A percentile compares a stretch with the other conserved stretches of the same genome.
Conservation (phyloP, 2,888 invertebrate genomes). For the Microplitis deprimator region DNA sequence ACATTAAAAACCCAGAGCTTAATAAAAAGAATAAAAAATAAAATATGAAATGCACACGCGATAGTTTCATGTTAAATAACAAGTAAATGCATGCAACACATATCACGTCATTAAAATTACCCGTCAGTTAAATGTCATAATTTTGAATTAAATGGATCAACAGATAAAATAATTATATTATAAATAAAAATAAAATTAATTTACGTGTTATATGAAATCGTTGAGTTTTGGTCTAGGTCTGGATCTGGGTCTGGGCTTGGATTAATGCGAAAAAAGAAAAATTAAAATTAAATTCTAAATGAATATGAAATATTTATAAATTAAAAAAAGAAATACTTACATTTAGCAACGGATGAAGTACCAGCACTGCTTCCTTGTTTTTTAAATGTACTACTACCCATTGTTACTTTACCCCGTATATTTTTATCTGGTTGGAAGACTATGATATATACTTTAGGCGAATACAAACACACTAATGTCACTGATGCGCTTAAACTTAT, state of each 20-base stretch:
- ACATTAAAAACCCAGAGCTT: background rate
- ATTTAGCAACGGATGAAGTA: conserved; percentile 64
- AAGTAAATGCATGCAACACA: background rate
- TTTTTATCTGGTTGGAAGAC: conserved; percentile 83
- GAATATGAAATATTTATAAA: background rate
- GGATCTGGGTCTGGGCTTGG: too few species aligned
- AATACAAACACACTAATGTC: conserved; percentile 80
- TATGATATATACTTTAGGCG: conserved; percentile 82
- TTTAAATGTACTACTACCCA: conserved; percentile 65
- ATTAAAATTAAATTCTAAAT: conserved; percentile 6
- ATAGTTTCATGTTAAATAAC: background rate
- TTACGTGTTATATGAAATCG: too few species aligned
- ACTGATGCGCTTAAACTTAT: conserved; percentile 81
- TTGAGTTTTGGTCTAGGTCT: too few species aligned
- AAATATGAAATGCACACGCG: background rate
- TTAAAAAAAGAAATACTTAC: conserved; percentile 55
- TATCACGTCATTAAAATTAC: conserved; percentile 19
- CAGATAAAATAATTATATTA: background rate
- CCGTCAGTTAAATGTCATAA: conserved; percentile 28
- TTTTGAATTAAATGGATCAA: background rate
- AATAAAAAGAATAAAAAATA: background rate
- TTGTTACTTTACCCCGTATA: conserved; percentile 75
- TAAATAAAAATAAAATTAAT: conserved; percentile 3
- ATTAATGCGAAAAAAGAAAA: background rate
- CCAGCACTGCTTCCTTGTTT: conserved; percentile 66